A percentile compares a stretch with the other conserved stretches of the same genome.
Conservation (phyloP, 2,797 vertebrate species). For the Gymnocypris eckloni region DNA sequence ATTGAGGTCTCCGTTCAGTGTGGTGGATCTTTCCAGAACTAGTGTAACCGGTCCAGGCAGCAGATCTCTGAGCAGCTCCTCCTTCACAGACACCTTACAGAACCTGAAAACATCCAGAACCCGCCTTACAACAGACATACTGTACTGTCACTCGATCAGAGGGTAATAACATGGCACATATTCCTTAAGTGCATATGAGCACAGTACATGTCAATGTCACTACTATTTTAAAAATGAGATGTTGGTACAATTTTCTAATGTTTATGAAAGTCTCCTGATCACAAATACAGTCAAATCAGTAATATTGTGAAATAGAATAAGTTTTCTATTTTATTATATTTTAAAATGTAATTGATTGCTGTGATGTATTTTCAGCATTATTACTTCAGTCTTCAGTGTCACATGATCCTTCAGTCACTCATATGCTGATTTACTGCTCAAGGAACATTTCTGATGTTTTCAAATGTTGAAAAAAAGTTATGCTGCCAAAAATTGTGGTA, state of each 20-base stretch:
- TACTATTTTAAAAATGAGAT: neutral
- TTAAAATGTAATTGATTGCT: neutral
- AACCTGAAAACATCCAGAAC: constrained; percentile 73
- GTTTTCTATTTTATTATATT: neutral
- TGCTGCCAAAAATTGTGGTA: too few species aligned
- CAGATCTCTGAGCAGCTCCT: constrained; percentile 83
- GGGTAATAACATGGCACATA: neutral
- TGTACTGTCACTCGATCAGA: neutral
- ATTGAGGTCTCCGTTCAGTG: constrained; percentile 89
- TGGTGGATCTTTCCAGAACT: constrained; percentile 86
- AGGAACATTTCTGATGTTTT: neutral
- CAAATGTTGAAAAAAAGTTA: too few species aligned
- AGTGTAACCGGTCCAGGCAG: constrained; percentile 94
- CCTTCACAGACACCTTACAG: constrained; percentile 85
- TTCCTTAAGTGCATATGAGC: neutral
- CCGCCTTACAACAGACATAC: neutral
- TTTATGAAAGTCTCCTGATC: neutral
- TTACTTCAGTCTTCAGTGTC: neutral
- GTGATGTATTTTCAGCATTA: neutral
- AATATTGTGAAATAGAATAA: neutral
- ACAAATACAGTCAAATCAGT: neutral
- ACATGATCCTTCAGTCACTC: neutral
- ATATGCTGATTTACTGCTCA: neutral
- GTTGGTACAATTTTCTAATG: neutral
- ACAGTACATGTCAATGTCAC: neutral